phyloP scores from a whole-genome alignment of 2,888 invertebrate species.

The Coecobrya sp. region DNA sequence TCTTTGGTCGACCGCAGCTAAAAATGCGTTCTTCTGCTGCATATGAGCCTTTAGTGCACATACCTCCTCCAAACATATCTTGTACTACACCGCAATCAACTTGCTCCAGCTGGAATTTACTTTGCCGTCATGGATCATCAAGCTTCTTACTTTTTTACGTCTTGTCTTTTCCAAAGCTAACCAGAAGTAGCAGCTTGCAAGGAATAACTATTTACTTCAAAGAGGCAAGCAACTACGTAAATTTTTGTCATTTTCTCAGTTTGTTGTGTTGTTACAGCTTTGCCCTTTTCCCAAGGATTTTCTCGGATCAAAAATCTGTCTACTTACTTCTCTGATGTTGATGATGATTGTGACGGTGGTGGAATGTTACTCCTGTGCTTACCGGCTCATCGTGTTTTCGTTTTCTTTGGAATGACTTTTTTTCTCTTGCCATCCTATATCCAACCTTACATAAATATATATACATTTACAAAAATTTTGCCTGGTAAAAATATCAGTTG shows the following conservation, averaged over 20 bases:
- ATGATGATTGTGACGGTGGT: conserved; percentile 38
- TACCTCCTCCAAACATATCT: background rate
- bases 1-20: conserved; percentile 39
- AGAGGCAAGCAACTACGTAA: conserved; percentile 61
- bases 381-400: conserved; percentile 40
- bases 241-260: conserved; percentile 76
- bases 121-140: conserved; percentile 78
- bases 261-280: conserved; percentile 54
- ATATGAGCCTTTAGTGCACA: conserved; percentile 8
- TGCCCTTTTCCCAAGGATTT: conserved; percentile 76
- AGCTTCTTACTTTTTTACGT: conserved; percentile 60
- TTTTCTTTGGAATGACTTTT: conserved; percentile 34
- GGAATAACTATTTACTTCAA: conserved; percentile 68
- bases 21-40: background rate
- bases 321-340: conserved; percentile 20
- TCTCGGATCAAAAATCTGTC: conserved; percentile 77
- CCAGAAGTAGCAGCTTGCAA: conserved; percentile 52
- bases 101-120: conserved; percentile 54
- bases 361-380: background rate
- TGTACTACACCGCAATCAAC: background rate
- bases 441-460: background rate
- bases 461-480: background rate
- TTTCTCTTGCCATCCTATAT: background rate
- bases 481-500: background rate
- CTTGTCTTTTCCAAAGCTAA: conserved; percentile 41